Conservation (phyloP, 2,888 invertebrate genomes). For the Argyresthia goedartella region DNA sequence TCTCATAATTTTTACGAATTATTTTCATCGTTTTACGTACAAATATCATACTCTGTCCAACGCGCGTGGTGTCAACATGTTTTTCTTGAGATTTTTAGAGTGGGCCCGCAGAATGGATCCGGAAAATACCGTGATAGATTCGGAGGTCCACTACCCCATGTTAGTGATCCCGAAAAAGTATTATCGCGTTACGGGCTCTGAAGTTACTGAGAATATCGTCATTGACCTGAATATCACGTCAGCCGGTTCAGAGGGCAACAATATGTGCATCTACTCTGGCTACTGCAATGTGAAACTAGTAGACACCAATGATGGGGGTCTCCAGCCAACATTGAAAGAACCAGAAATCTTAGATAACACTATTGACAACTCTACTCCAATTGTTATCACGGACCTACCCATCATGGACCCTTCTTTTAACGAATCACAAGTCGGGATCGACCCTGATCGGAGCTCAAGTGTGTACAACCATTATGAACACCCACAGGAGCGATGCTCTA, state of each 20-base stretch:
- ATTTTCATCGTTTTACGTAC: conserved; percentile 33
- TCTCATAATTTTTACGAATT: conserved; percentile 16
- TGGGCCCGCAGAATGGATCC: conserved; percentile 29
- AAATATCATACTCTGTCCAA: conserved; percentile 9
- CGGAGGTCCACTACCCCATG: conserved; percentile 34
- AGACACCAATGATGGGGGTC: conserved; percentile 28
- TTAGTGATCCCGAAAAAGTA: conserved; percentile 46
- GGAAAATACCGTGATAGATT: conserved; percentile 17
- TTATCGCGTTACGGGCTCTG: conserved; percentile 33
- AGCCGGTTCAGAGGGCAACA: conserved; percentile 39
- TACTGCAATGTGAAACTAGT: conserved; percentile 46
- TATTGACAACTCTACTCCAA: conserved; percentile 20
- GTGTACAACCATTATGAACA: conserved; percentile 42
- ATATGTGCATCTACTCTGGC: conserved; percentile 38
- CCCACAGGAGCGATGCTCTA: conserved; percentile 26
- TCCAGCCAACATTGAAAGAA: conserved; percentile 10
- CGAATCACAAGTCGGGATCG: conserved; percentile 53
- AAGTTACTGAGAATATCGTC: conserved; percentile 37
- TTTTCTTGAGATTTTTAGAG: conserved; percentile 1
- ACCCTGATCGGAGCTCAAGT: conserved; percentile 43
- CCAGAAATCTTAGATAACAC: conserved; percentile 1
- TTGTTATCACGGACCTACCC: conserved; percentile 28
- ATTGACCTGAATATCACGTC: conserved; percentile 43
- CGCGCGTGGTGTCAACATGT: neutral
- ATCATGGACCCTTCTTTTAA: conserved; percentile 23